Percentiles rank a stretch among this genome's conserved stretches.
Conservation (phyloP, 2,888 invertebrate species). For the Deilephila porcellus region DNA sequence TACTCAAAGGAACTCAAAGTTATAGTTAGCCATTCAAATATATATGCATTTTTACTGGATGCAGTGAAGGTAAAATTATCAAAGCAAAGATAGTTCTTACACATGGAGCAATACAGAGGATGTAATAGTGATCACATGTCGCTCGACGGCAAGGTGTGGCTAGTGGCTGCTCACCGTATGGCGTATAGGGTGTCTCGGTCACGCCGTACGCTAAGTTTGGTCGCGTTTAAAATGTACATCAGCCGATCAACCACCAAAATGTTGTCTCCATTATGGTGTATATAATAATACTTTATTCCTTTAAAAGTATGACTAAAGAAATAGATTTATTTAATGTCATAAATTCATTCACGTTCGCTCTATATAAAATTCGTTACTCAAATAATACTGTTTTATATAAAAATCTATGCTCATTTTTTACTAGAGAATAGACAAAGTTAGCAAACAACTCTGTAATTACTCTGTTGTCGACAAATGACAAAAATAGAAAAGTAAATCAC, state of each 20-base stretch:
- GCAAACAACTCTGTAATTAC: constrained; percentile 2
- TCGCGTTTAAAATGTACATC: neutral
- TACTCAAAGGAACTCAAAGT: too few relatives aligned
- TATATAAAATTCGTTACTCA: neutral
- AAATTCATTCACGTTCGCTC: neutral
- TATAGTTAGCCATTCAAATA: neutral
- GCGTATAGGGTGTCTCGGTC: neutral
- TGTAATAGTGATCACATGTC: neutral
- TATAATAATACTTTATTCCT: too few relatives aligned
- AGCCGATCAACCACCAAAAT: neutral
- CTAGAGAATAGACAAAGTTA: constrained; percentile 3
- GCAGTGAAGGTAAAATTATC: neutral
- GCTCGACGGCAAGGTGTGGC: neutral
- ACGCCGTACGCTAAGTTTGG: neutral
- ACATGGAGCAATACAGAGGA: neutral
- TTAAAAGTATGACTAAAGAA: too few relatives aligned
- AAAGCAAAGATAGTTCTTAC: neutral
- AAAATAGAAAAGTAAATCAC: constrained; percentile 10
- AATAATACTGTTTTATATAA: neutral
- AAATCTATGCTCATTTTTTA: neutral
- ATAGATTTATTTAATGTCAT: neutral
- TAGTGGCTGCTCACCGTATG: neutral
- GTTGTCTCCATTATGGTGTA: too few relatives aligned
- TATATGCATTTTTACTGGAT: neutral
- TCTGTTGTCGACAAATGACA: neutral